These are phyloP conservation scores for Psylliodes chrysocephalus DNA, from an alignment of 2,888 invertebrate genomes.

Conservation along the genomic window DNA sequence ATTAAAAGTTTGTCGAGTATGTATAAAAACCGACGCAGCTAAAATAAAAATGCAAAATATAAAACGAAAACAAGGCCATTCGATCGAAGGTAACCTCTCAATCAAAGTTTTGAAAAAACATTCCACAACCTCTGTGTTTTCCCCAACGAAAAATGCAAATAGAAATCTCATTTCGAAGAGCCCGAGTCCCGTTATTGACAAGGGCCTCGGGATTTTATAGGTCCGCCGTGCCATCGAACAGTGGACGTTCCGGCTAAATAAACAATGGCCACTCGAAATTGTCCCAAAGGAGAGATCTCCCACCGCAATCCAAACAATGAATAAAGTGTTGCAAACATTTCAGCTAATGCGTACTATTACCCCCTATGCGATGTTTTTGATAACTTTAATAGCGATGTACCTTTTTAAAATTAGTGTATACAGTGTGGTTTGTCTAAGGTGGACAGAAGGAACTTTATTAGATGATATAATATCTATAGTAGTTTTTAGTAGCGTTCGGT, in stretches of 20 bases:
- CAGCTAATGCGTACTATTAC: constrained; percentile 52
- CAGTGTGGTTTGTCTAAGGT: too few species aligned
- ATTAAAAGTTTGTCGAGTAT: too few species aligned
- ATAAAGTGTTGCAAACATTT: constrained; percentile 55
- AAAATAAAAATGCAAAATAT: too few species aligned
- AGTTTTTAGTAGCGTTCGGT: too few species aligned
- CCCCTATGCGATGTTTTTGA: constrained; percentile 47
- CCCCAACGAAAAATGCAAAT: constrained; percentile 32
- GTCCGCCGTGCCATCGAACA: constrained; percentile 14
- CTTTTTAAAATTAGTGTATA: neutral
- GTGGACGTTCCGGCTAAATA: constrained; percentile 50
- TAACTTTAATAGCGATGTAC: constrained; percentile 35
- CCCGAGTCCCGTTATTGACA: constrained; percentile 22
- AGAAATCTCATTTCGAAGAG: constrained; percentile 32
- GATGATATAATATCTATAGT: too few species aligned
- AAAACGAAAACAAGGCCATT: neutral
- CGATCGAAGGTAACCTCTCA: constrained; percentile 3
- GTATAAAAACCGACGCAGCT: too few species aligned
- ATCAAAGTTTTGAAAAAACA: constrained; percentile 20
- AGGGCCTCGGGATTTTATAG: constrained; percentile 31
- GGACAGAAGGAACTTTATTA: too few species aligned
- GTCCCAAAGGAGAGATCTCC: constrained; percentile 55
- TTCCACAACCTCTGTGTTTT: constrained; percentile 13
- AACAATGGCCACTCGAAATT: constrained; percentile 57
- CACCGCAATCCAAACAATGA: constrained; percentile 51